Percentiles rank a stretch among this genome's conserved stretches.
Conservation (phyloP, 1,140 invertebrate genomes). For the Myzus persicae region DNA sequence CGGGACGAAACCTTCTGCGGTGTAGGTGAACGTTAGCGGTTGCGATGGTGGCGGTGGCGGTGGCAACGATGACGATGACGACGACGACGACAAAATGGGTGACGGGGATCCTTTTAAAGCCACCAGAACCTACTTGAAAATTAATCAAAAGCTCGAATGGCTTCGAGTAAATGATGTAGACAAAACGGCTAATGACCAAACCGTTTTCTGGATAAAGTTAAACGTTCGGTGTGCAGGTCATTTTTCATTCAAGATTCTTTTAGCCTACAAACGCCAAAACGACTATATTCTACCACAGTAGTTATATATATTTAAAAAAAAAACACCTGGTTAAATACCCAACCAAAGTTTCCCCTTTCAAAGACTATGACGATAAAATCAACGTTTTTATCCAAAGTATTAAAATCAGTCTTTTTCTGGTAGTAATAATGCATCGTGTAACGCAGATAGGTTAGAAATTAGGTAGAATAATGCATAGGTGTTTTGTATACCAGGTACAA, state of each 20-base stretch:
- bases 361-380: neutral
- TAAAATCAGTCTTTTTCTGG: neutral
- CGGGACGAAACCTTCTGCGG: neutral
- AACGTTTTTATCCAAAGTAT: neutral
- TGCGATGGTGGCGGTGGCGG: neutral
- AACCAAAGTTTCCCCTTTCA: neutral
- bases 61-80: neutral
- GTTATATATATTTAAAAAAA: neutral
- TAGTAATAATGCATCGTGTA: neutral
- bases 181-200: constrained; percentile 54
- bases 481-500: neutral
- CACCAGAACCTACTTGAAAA: constrained; percentile 22
- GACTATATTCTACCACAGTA: neutral
- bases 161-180: constrained; percentile 55
- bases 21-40: neutral
- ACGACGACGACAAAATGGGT: neutral
- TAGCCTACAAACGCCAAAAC: neutral
- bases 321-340: neutral
- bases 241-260: constrained; percentile 55
- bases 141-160: constrained; percentile 55
- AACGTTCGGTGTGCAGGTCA: constrained; percentile 22
- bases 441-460: neutral
- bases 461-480: neutral
- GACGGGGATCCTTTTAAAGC: constrained; percentile 23
- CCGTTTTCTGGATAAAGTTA: constrained; percentile 45